Evolutionary conservation across 1,140 invertebrate species (phyloP), one percentile per base, ranked within the genome.

Genomic region (Pentalonia nigronervosa): DNA sequence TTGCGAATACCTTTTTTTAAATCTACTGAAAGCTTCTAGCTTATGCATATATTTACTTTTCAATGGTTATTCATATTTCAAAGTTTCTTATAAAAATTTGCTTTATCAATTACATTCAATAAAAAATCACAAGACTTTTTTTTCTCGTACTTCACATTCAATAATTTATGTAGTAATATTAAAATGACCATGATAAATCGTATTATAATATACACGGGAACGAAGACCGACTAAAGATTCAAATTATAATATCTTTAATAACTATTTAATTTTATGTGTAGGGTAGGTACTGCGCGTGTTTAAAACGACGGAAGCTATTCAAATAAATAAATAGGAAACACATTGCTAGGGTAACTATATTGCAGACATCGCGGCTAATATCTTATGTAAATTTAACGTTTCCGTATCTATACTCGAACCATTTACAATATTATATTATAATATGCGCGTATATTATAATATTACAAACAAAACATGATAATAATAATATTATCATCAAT

Each of bases 171-270:
- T 76, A 17, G 60, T 8, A n/a, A 76, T n/a, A 76, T 76, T 4
- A 34, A 76, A 67, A 76, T 76, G n/a, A 17, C n/a, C 30, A 34
- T n/a, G n/a, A n/a, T 76, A 76, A 17, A 76, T 76, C 11, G n/a
- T 76, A 34, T 76, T 76, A n/a, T n/a, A 34, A 34, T 76, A 17
- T 67, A n/a, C 4, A n/a, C 60, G 6, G 60, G n/a, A 76, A 76
- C 60, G n/a, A 76, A 76, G 60, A 76, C 6, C 17, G 4, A 76
- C 30, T 17, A 4, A n/a, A 76, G 6, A 76, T 76, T 76, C 30
- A 76, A 76, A n/a, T n/a, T n/a, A 17, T 17, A 76, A 76, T 76
- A 76, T 84, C 83, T 84, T 25, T 84, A 84, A 84, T 45, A 84
- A 9, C 0, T 45, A 84, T 45, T 84, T 84, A 23, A 84, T 84